Conservation (phyloP, 2,888 invertebrate genomes). For the Allacma fusca region DNA sequence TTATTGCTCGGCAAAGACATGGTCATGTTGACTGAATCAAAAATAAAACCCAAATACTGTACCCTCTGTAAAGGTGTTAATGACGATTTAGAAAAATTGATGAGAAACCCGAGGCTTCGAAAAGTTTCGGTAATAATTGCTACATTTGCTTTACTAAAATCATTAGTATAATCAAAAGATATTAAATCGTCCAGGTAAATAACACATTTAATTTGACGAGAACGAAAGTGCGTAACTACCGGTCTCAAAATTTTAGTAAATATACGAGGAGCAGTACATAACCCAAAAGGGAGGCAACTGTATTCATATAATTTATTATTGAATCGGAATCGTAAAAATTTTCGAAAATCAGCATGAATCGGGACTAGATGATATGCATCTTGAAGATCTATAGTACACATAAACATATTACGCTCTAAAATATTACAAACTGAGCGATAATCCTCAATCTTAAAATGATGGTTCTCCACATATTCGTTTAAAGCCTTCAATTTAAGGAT, state of each 20-base stretch:
- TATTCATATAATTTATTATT: too few relatives aligned
- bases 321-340: constrained; percentile 44
- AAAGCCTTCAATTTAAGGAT: constrained; percentile 48
- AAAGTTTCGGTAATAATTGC: background rate
- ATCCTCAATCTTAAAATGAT: constrained; percentile 50
- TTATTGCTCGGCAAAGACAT: background rate
- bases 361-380: constrained; percentile 46
- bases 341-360: constrained; percentile 25
- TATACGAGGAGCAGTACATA: constrained; percentile 38
- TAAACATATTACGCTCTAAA: too few relatives aligned
- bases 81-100: constrained; percentile 23
- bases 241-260: constrained; percentile 47
- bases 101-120: constrained; percentile 2
- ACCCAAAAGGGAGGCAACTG: constrained; percentile 46
- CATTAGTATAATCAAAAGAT: background rate
- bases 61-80: background rate
- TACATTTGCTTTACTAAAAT: background rate
- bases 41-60: too few relatives aligned
- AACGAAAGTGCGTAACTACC: constrained; percentile 16
- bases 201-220: constrained; percentile 34
- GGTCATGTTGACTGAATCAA: constrained; percentile 10
- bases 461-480: constrained; percentile 39
- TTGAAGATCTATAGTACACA: constrained; percentile 43
- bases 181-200: constrained; percentile 47
- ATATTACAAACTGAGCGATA: too few relatives aligned